These are phyloP conservation scores for Eriocheir sinensis DNA, from an alignment of 1,140 invertebrate genomes.

Conservation along the genomic window DNA sequence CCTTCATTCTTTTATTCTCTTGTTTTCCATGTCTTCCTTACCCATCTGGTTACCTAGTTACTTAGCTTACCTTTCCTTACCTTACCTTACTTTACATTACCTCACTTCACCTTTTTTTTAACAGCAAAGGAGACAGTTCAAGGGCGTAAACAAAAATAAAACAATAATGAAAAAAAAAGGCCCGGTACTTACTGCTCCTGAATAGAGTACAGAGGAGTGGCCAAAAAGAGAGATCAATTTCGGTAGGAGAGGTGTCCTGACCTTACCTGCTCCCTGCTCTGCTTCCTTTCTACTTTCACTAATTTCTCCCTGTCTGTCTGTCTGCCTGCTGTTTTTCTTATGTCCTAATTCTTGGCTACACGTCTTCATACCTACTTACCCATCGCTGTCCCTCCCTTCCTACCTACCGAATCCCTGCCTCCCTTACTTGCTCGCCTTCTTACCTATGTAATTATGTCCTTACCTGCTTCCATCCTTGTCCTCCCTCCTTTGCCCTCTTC, in stretches of 20 bases:
- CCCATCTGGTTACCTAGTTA: neutral
- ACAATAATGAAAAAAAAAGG: too few species aligned
- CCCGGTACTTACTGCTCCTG: too few species aligned
- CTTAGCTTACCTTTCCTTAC: neutral
- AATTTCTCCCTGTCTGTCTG: neutral
- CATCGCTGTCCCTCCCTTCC: neutral
- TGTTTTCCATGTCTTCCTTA: neutral
- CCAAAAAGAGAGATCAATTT: too few species aligned
- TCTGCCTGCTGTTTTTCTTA: neutral
- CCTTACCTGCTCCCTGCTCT: neutral
- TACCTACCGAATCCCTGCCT: neutral
- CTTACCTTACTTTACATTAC: neutral
- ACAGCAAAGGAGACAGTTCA: too few species aligned
- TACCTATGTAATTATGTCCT: neutral
- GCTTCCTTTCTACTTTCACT: neutral
- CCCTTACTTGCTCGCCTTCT: neutral
- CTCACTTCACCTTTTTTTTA: too few species aligned
- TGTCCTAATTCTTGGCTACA: neutral
- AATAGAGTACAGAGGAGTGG: too few species aligned
- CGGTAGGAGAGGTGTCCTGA: too few species aligned
- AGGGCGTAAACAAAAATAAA: too few species aligned
- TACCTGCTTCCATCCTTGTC: neutral
- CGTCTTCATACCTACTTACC: neutral
- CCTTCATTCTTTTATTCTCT: neutral
- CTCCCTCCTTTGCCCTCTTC: neutral